Evolutionary conservation across 2,797 vertebrate species (phyloP), one percentile per base, ranked within the genome.

Genomic region (Eidolon dupreanum): DNA sequence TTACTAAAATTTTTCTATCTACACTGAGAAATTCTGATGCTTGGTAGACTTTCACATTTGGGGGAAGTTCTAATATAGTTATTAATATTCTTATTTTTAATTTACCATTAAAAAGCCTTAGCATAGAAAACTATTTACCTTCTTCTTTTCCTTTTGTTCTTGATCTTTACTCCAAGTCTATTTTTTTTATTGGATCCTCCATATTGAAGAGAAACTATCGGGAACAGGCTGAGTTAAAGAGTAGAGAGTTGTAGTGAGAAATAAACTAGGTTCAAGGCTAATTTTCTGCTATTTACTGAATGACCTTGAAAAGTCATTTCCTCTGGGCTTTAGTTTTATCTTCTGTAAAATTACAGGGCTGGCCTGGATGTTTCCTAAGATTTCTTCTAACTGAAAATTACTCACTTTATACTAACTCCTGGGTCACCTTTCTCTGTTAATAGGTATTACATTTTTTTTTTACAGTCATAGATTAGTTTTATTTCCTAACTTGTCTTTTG

Each of bases 21-120:
- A n/a, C 24, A 55, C 31, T 26, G 63, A 95, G 59, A 81, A 82
- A 41, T 31, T 33, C 46, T 36, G 38, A 28, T 53, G 31, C 15
- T 55, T 46, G 19, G 36, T n/a, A 88, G 3, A 85, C 46, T 61
- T 81, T 61, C 66, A 85, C 46, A 74, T 51, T 31, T 22, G 24
- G 43, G 28, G 22, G 33, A 61, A 13, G 36, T 70, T 84, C 74
- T n/a, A 38, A 92, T 41, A 36, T 49, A 20, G 53, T 71, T 85
- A 71, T 79, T 70, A 46, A 77, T 51, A 57, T 63, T 89, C 49
- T 71, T 31, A 73, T 84, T 97, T 94, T 94, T 75, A 87, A 75
- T 71, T 65, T 46, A 53, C 31, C 5, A 84, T 26, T 53, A 85
- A 63, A 66, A 74, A 8, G 4, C 19, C 16, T 73, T 74, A 38